Conservation (phyloP, 2,888 invertebrate genomes). For the Hypsopygia costalis region DNA sequence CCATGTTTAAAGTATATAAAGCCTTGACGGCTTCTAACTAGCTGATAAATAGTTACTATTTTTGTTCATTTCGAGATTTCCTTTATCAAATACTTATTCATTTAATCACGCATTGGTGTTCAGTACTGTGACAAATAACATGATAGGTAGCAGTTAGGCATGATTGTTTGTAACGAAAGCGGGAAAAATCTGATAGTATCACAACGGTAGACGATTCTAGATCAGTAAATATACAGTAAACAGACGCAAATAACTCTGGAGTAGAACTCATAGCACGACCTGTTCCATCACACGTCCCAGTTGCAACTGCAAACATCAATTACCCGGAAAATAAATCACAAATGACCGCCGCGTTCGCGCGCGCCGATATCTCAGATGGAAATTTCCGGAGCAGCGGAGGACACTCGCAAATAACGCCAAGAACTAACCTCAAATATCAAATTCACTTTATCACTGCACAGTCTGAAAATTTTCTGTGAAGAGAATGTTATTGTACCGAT, state of each 20-base stretch:
- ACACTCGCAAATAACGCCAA: conserved; percentile 22
- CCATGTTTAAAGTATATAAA: too few species aligned
- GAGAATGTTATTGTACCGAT: conserved; percentile 54
- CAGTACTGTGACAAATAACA: too few species aligned
- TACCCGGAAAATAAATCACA: background rate
- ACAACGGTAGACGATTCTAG: too few species aligned
- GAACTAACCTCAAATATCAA: conserved; percentile 23
- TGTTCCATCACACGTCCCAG: conserved; percentile 5
- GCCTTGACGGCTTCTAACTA: too few species aligned
- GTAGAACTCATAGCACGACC: background rate
- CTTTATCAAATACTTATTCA: too few species aligned
- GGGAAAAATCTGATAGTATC: too few species aligned
- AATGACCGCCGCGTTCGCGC: background rate
- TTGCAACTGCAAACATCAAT: conserved; percentile 23
- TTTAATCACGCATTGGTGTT: too few species aligned
- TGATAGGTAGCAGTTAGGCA: too few species aligned
- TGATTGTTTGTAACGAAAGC: too few species aligned
- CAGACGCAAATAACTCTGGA: background rate
- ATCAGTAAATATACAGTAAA: background rate
- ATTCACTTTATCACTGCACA: conserved; percentile 15
- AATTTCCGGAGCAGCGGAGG: conserved; percentile 31
- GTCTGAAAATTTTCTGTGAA: conserved; percentile 19
- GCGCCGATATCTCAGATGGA: conserved; percentile 21
- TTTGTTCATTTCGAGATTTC: too few species aligned
- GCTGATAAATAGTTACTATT: too few species aligned